phyloP scores from a whole-genome alignment of 2,797 vertebrate genomes.

The Brotula barbata region DNA sequence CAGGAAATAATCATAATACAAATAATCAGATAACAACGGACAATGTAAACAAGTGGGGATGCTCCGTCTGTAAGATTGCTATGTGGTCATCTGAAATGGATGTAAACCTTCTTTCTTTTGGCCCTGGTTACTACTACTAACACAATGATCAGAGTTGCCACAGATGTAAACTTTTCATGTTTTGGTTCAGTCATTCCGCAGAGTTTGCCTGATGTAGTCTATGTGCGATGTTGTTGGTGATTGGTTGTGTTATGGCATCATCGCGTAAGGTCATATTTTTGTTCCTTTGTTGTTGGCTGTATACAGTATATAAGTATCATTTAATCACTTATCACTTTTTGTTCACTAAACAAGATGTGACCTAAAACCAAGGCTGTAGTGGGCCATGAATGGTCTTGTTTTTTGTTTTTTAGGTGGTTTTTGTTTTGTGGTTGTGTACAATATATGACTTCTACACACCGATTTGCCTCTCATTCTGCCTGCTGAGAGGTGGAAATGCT shows the following conservation, averaged over 20 bases:
- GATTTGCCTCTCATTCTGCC: neutral
- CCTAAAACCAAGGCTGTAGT: neutral
- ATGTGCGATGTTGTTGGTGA: neutral
- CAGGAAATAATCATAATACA: too few relatives aligned
- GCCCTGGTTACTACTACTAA: too few relatives aligned
- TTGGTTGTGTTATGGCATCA: too few relatives aligned
- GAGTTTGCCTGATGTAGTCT: neutral
- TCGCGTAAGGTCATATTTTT: too few relatives aligned
- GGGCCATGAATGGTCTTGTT: too few relatives aligned
- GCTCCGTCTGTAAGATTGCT: too few relatives aligned
- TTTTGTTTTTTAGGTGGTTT: neutral
- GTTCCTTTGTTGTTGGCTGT: too few relatives aligned
- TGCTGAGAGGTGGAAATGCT: constrained; percentile 43
- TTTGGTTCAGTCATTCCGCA: neutral
- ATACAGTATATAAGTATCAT: too few relatives aligned
- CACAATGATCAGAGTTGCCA: neutral
- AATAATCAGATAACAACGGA: too few relatives aligned
- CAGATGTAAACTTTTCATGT: neutral
- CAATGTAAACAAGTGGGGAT: too few relatives aligned
- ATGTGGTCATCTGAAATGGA: too few relatives aligned
- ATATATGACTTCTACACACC: neutral
- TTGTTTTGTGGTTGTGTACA: neutral
- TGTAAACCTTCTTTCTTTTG: too few relatives aligned
- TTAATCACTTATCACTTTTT: neutral
- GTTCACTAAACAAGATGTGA: neutral